Percentiles rank a stretch among this genome's conserved stretches.
These are phyloP conservation scores for Setophaga petechia DNA, from an alignment of 2,113 vertebrate genomes.

Conservation along the genomic window DNA sequence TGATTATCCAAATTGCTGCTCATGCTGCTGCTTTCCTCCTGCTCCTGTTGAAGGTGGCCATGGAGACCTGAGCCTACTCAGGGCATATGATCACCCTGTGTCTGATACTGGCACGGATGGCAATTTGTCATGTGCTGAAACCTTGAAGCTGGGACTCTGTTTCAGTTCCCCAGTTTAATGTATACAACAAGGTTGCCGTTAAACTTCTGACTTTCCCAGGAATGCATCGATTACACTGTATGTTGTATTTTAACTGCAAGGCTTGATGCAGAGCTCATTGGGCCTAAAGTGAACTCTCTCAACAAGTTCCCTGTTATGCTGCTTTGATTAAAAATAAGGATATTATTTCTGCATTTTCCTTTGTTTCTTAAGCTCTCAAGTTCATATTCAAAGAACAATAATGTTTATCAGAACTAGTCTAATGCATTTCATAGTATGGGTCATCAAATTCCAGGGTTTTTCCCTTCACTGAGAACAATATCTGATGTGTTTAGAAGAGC, in stretches of 20 bases:
- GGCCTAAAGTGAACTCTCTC: not conserved
- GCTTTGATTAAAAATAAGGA: not conserved
- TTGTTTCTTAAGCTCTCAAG: not conserved
- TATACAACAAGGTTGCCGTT: not conserved
- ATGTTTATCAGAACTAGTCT: not conserved
- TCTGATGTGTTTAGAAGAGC: not conserved
- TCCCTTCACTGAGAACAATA: not conserved
- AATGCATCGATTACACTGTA: fast-evolving
- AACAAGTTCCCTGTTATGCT: not conserved
- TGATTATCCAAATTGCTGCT: not conserved
- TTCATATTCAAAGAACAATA: not conserved
- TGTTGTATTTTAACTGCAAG: not conserved
- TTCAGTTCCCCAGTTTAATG: not conserved
- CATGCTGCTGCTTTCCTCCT: not conserved
- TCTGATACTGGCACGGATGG: not conserved
- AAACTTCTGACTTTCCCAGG: not conserved
- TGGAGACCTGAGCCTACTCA: not conserved
- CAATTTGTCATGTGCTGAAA: not conserved
- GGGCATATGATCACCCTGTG: fast-evolving
- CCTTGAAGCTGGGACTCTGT: not conserved
- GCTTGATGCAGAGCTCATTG: not conserved
- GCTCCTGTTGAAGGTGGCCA: fast-evolving
- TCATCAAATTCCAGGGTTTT: not conserved
- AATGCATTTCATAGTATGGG: not conserved
- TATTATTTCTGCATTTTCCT: not conserved